Evolutionary conservation across 1,140 invertebrate genomes (phyloP), one percentile per base, ranked within the genome.

Genomic region (Drosophila kikkawai): DNA sequence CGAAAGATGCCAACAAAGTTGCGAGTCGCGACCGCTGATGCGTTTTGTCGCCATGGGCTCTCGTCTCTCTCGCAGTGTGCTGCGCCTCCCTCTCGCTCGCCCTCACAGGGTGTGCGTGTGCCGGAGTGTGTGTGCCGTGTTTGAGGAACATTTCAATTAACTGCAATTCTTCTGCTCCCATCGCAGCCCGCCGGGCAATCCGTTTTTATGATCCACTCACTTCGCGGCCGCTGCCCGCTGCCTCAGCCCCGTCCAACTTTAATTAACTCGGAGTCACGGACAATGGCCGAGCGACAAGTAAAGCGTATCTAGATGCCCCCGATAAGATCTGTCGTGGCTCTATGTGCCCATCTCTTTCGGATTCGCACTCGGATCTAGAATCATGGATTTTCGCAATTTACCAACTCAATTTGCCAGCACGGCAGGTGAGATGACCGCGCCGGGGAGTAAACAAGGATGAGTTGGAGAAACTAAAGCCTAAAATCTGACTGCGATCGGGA

Each of bases 81-180:
- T 13, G 19, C 1, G 9, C 34, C 34, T 48, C 51, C 67, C 67
- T 73, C 42, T 48, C 19, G 68, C 50, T 39, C 29, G 8, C 65
- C 37, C 50, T 69, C 22, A 19, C 26, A 19, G 36, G 34, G 7
- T 17, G 50, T 58, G 11, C 17, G 58, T 74, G 66, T 53, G 60
- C 70, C 34, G 48, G 34, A 39, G 13, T 55, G 8, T 55, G 29
- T 37, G 60, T 55, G 12, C 47, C 64, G 63, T 81, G 67, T 58
- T 68, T 78, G 68, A 77, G 66, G 76, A 92, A 92, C 91, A 92
- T 92, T 92, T 92, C 91, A 92, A 92, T 92, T 92, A 92, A 92
- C 81, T 92, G 91, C 91, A 91, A 88, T 88, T 91, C 82, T 84
- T 91, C 48, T 79, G 77, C 75, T 81, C 69, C 65, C 69, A 53